phyloP scores from a whole-genome alignment of 2,113 vertebrate species.

The Gila orcuttii region DNA sequence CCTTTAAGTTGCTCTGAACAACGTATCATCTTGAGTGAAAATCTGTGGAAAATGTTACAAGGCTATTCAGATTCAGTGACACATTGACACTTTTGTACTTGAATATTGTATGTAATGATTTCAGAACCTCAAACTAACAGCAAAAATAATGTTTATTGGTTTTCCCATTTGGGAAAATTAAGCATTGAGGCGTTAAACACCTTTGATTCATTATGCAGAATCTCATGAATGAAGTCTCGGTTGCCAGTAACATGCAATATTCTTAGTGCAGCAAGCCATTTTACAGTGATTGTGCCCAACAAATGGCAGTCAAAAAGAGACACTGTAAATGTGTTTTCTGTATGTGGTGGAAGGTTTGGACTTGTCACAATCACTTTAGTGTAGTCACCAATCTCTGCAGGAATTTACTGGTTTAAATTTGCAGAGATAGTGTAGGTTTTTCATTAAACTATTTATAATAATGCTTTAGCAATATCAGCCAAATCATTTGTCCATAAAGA shows the following conservation, averaged over 20 bases:
- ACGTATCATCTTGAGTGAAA: not conserved
- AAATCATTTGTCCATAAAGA: not conserved
- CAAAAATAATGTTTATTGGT: not conserved
- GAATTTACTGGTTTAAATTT: not conserved
- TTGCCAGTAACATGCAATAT: not conserved
- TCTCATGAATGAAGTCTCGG: not conserved
- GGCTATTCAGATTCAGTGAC: not conserved
- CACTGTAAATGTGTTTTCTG: constrained; percentile 27
- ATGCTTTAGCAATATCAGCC: not conserved
- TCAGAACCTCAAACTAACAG: not conserved
- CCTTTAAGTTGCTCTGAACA: not conserved
- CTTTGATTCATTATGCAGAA: constrained; percentile 1
- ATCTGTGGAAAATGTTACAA: not conserved
- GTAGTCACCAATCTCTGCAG: not conserved
- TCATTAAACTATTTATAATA: not conserved
- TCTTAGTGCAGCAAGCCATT: not conserved
- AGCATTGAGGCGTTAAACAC: not conserved
- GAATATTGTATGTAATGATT: not conserved
- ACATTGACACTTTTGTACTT: not conserved
- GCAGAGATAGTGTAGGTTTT: not conserved
- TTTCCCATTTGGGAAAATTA: not conserved
- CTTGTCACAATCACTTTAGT: not conserved
- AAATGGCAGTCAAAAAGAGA: constrained; percentile 7
- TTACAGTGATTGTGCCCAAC: not conserved
- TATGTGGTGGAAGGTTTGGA: constrained; percentile 7